Evolutionary conservation across 2,797 vertebrate genomes (phyloP).

Genomic region (Australoheros facetus): DNA sequence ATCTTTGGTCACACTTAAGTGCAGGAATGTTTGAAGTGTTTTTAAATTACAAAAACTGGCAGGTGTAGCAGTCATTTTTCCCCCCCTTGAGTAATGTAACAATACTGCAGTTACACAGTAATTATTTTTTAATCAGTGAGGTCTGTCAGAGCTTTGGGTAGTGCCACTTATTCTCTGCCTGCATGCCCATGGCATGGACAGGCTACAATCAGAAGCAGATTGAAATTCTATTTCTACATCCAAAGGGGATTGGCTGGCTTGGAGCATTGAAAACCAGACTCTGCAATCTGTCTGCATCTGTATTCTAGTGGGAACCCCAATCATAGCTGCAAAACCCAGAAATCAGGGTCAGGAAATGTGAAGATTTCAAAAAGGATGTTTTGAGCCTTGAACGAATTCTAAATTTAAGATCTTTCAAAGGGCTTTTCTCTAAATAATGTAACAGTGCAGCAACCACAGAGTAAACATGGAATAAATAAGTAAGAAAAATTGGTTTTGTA

Average conservation of each 20-base stretch:
- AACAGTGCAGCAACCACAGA: background rate
- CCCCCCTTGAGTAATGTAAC: slow-evolving; percentile 1
- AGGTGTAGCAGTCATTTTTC: background rate
- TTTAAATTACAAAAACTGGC: background rate
- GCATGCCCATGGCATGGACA: slow-evolving; percentile 38
- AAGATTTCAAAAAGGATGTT: slow-evolving; percentile 55
- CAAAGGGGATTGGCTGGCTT: slow-evolving; percentile 61
- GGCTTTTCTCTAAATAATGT: slow-evolving; percentile 16
- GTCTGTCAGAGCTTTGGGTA: slow-evolving; percentile 33
- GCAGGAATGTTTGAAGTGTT: background rate
- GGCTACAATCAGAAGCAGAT: slow-evolving; percentile 67
- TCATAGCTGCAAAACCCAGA: slow-evolving; percentile 72
- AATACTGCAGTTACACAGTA: slow-evolving; percentile 30
- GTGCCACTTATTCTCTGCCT: slow-evolving; percentile 36
- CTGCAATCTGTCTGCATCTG: slow-evolving; percentile 61
- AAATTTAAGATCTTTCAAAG: slow-evolving; percentile 22
- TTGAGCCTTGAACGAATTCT: slow-evolving; percentile 40
- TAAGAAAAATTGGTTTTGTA: background rate
- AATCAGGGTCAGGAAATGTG: slow-evolving; percentile 75
- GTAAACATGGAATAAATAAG: background rate
- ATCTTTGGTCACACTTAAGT: background rate
- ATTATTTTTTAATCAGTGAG: slow-evolving; percentile 54
- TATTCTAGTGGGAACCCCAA: slow-evolving; percentile 70
- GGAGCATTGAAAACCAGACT: slow-evolving; percentile 53
- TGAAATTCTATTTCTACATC: slow-evolving; percentile 71